Base-by-base conservation (phyloP, 2,888 invertebrate species). In the Amphiduros pacificus region DNA sequence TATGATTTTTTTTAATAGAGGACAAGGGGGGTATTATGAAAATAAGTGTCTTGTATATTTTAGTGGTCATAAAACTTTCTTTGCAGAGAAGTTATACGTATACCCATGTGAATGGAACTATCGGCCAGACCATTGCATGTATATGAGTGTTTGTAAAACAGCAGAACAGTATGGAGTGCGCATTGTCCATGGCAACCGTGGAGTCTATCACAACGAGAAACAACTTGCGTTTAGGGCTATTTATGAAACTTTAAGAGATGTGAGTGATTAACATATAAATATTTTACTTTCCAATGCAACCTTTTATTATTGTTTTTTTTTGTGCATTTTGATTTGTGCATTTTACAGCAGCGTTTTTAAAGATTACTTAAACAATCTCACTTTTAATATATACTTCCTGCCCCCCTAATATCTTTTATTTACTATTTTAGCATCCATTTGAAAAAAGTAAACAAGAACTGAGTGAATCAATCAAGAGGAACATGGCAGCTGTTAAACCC, bases 61-160 rank as follows among this genome's bases (percentile, higher is more conserved):
- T n/a, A n/a, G n/a, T n/a, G n/a, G n/a, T n/a, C n/a, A n/a, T n/a
- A n/a, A n/a, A n/a, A n/a, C n/a, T n/a, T 60, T 27, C 29, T 49
- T 74, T 85, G 73, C 81, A 88, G 91, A 90, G 68, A 90, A 90
- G 73, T 86, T 96, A 60, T 89, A 88, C 71, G 85, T 91, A 61
- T 89, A 92, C 78, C 87, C 91, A 0, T 97, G 96, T 78, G 87
- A 91, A 64, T 93, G 90, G 84, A 97, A 97, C 83, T 96, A 91
- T 83, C 89, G 96, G 54, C 90, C 94, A 1, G 96, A 97, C 84
- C 96, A 96, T 82, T 97, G 97, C 82, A 93, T 93, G 91, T 97
- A 96, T 78, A 91, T 91, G 83, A 92, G 90, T 78, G 90, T 92
- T 3, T 96, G 96, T 81, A 86, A 88, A 53, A 80, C 84, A 4